phyloP scores from a whole-genome alignment of 2,888 invertebrate species.

The Cosmorhoe ocellata region DNA sequence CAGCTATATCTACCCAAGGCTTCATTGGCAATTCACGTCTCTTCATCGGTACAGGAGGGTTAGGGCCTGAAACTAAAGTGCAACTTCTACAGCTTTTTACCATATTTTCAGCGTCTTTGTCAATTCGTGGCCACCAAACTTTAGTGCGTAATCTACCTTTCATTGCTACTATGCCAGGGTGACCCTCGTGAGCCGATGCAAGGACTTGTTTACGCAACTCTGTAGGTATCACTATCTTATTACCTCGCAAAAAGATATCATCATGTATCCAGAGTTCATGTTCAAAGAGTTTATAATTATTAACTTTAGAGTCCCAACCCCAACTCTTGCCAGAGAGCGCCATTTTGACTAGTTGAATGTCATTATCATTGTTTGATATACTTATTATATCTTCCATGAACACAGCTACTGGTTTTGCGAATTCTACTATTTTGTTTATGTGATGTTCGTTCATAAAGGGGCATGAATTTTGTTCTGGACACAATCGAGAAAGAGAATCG shows the following conservation, averaged over 20 bases:
- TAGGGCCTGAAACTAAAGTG: constrained; percentile 28
- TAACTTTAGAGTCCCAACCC: no score
- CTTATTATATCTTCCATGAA: no score
- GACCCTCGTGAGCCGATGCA: constrained; percentile 35
- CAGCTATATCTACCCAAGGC: constrained; percentile 31
- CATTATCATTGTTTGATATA: constrained; percentile 22
- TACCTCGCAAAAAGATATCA: constrained; percentile 32
- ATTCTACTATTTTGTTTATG: no score
- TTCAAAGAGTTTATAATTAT: constrained; percentile 36
- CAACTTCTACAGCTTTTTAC: constrained; percentile 32
- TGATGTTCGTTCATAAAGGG: no score
- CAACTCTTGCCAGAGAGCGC: constrained; percentile 26
- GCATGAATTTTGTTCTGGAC: no score
- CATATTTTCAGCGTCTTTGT: constrained; percentile 37
- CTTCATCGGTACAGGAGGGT: constrained; percentile 25
- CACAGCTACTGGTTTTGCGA: no score
- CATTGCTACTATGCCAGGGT: no score
- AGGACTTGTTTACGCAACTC: constrained; percentile 23
- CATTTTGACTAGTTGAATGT: no score
- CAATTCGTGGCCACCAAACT: constrained; percentile 52
- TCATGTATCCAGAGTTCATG: constrained; percentile 42
- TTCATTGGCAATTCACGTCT: constrained; percentile 20
- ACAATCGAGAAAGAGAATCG: no score
- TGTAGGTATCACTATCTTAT: constrained; percentile 30
- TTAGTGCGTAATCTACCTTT: constrained; percentile 45